These are phyloP conservation scores for Pica pica DNA, from an alignment of 2,113 vertebrate species.

Conservation along the genomic window DNA sequence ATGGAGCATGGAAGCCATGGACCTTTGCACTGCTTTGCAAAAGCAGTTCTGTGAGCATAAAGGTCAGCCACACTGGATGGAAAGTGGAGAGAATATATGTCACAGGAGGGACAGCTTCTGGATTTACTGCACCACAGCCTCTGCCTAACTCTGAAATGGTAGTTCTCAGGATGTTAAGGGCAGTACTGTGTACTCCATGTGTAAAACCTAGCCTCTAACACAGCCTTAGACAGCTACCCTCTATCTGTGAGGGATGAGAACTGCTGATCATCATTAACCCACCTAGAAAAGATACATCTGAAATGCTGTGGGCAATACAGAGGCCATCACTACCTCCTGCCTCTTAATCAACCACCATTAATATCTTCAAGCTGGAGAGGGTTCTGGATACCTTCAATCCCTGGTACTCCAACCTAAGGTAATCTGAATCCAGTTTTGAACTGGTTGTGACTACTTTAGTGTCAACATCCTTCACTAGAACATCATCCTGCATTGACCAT, in stretches of 20 bases:
- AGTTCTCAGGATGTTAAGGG: background rate
- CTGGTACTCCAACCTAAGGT: background rate
- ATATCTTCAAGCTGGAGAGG: background rate
- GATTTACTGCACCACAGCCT: background rate
- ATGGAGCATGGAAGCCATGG: background rate
- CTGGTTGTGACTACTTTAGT: background rate
- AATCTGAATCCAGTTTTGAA: background rate
- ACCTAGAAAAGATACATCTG: background rate
- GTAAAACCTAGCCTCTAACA: background rate
- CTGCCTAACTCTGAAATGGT: background rate
- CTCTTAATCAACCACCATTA: background rate
- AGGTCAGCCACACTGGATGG: background rate
- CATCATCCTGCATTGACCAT: background rate
- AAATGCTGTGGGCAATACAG: background rate
- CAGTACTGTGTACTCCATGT: background rate
- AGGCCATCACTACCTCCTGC: background rate
- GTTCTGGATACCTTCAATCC: background rate
- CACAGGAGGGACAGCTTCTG: background rate
- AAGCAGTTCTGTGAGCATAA: background rate
- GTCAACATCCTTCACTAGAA: background rate
- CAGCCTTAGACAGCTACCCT: background rate
- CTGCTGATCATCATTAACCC: background rate
- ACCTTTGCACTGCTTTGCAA: background rate
- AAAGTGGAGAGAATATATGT: background rate
- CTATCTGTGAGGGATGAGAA: background rate